Evolutionary conservation across 1,140 invertebrate genomes (phyloP).

Genomic region (Drosophila parvula): DNA sequence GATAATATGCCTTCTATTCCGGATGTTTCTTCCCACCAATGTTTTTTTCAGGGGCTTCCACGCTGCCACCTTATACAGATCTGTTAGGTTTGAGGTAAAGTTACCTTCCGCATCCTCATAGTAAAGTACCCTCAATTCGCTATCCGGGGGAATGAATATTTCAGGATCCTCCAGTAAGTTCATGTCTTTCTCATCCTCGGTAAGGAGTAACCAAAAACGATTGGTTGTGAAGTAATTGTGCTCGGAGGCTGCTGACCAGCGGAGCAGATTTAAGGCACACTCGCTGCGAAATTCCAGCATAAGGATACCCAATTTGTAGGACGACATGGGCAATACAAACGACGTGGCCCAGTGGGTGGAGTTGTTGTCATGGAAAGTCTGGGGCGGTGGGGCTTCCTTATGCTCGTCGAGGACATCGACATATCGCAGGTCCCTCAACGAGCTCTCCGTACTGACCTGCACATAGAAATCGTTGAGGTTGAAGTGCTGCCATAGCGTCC

Average conservation of each 20-base stretch:
- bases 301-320: slow-evolving; percentile 68
- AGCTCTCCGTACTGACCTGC: slow-evolving; percentile 63
- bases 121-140: slow-evolving; percentile 62
- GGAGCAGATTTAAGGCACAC: slow-evolving; percentile 70
- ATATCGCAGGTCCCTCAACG: slow-evolving; percentile 53
- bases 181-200: slow-evolving; percentile 39
- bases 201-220: slow-evolving; percentile 74
- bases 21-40: slow-evolving; percentile 39
- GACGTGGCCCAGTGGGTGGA: slow-evolving; percentile 59
- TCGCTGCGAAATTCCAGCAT: slow-evolving; percentile 57
- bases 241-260: slow-evolving; percentile 72
- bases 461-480: slow-evolving; percentile 68
- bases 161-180: slow-evolving; percentile 60
- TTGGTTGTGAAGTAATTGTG: slow-evolving; percentile 80
- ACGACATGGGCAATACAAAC: slow-evolving; percentile 45
- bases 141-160: slow-evolving; percentile 76
- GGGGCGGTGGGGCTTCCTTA: slow-evolving; percentile 55
- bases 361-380: slow-evolving; percentile 58
- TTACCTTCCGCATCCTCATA: not conserved
- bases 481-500: slow-evolving; percentile 53
- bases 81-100: slow-evolving; percentile 50
- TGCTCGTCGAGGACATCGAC: slow-evolving; percentile 38
- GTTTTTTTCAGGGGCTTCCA: slow-evolving; percentile 54
- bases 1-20: slow-evolving; percentile 37
- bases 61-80: slow-evolving; percentile 73